phyloP scores from a whole-genome alignment of 35 echinoderm and acorn worm species.

The Lytechinus pictus region DNA sequence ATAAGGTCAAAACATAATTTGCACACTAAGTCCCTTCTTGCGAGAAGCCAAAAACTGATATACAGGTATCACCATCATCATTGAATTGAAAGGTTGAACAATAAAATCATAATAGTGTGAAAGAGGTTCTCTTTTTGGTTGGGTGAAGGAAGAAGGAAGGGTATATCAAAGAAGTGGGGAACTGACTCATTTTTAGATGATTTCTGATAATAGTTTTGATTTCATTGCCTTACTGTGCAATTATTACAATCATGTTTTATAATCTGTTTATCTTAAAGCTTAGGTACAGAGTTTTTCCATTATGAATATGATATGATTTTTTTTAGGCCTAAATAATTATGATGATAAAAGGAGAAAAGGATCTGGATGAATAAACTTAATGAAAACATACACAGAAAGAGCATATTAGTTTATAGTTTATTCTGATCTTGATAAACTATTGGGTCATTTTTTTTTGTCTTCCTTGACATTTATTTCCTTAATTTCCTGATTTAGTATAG shows the following conservation, averaged over 20 bases:
- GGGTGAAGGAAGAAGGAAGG: neutral
- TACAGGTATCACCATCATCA: no score
- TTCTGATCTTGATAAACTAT: neutral
- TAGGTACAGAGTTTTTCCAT: neutral
- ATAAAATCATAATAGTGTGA: neutral
- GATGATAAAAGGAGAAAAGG: neutral
- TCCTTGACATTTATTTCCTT: neutral
- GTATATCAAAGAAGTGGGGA: neutral
- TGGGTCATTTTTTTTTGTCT: neutral
- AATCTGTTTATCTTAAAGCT: neutral
- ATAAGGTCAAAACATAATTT: no score
- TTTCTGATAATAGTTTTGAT: neutral
- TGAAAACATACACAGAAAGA: neutral
- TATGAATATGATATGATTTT: no score
- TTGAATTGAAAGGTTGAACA: neutral
- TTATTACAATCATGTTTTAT: neutral
- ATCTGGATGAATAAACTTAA: neutral
- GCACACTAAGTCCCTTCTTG: no score
- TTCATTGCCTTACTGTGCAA: neutral
- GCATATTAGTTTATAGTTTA: neutral
- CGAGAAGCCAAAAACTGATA: no score
- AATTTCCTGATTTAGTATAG: neutral
- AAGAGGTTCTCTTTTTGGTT: neutral
- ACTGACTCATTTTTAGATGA: neutral
- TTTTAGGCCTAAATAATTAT: neutral